Conservation (phyloP, 2,113 vertebrate species). For the Coptodon bakossiorum region DNA sequence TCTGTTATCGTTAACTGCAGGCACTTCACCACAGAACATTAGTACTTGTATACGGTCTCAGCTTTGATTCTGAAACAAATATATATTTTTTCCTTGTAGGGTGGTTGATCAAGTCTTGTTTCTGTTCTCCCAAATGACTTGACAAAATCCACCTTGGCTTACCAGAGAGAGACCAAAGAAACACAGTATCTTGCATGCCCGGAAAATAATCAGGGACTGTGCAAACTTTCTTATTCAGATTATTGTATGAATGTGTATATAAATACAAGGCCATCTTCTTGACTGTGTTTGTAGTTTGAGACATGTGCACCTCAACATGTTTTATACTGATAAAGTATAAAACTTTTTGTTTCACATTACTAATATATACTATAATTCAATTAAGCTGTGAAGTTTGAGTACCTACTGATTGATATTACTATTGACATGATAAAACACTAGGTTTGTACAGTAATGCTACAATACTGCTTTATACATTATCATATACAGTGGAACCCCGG, state of each 20-base stretch:
- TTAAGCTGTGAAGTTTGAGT: background rate
- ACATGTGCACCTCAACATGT: background rate
- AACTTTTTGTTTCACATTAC: background rate
- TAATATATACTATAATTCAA: background rate
- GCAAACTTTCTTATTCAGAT: background rate
- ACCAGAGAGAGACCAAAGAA: background rate
- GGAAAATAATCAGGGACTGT: background rate
- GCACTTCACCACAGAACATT: too few species aligned
- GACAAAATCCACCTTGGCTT: background rate
- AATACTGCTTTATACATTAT: background rate
- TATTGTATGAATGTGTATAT: background rate
- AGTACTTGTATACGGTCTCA: background rate
- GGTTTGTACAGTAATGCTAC: background rate
- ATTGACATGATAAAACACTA: background rate
- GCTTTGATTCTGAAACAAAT: background rate
- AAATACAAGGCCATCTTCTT: background rate
- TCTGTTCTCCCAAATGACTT: background rate
- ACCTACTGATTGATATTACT: background rate
- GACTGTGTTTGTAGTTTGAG: background rate
- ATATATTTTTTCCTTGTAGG: background rate
- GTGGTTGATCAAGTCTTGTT: background rate
- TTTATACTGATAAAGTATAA: background rate
- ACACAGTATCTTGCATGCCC: fast-evolving
- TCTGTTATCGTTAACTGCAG: background rate
- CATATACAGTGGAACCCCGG: background rate